Evolutionary conservation across 2,113 vertebrate genomes (phyloP), one percentile per base, ranked within the genome.

Genomic region (Polypterus senegalus): DNA sequence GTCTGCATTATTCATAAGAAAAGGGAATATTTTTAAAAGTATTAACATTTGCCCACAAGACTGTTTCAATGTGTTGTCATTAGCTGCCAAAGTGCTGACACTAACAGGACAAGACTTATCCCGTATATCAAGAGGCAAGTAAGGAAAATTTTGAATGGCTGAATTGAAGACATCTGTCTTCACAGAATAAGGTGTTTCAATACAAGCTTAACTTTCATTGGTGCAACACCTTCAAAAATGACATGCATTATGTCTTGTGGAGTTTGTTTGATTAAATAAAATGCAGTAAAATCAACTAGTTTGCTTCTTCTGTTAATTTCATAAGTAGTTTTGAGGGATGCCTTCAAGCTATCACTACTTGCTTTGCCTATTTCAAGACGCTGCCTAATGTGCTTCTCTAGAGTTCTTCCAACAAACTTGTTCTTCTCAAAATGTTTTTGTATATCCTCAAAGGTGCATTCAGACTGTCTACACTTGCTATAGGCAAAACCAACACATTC

Each of bases 51-150:
- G 58, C 7, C 63, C 61, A 1, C 63, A 61, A 4, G 63, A 66
- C 58, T 68, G 63, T 27, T 67, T 67, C 6, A 66, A n/a, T 61
- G 58, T 68, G 3, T 65, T 65, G 11, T 69, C 57, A 72, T 52
- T 73, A 3, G 66, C 57, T 27, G 61, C 54, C n/a, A 65, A 48
- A 1, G 58, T 66, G 49, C 5, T 65, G 58, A 66, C 54, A 64
- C 45, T 62, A 1, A 70, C 47, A 45, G 63, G 61, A 1, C 56
- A 7, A 9, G 65, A 56, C 43, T 47, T 67, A 59, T 70, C 62
- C 60, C 62, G 52, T 64, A 47, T 45, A 62, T 67, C 65, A 49
- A 51, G 60, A 56, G 65, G 61, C 65, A 46, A 64, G 58, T 64
- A 66, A 7, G 61, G 61, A 51, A 66, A 64, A 27, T 46, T 61